Base-by-base conservation (phyloP, 2,113 vertebrate species). In the Variabilichromis moorii region DNA sequence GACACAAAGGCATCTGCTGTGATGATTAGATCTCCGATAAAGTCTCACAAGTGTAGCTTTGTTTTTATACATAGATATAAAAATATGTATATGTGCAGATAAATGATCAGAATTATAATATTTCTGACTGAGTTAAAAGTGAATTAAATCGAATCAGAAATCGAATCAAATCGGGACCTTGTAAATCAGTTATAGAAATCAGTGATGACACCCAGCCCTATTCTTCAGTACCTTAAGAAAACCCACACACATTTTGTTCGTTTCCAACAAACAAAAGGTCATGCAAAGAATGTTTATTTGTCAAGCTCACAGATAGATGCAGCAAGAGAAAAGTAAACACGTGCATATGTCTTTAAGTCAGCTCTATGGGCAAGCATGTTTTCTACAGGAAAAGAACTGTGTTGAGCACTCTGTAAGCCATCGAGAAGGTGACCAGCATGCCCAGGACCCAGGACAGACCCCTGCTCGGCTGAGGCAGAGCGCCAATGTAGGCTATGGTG, bases 391-490 rank as follows among this genome's bases (percentile, higher is more conserved):
- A 3, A 11, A 80, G 17, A 33, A 42, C 57, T 3, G 24, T 0
- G 57, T 57, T 40, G 78, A 99, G 93, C 40, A 98, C 85, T 3
- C 66, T 93, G 93, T 96, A 97, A 0, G 96, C 95, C 98, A 99
- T 99, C 0, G 96, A 98, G 26, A 97, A 14, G 71, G 97, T 99
- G 13, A 57, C 54, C 54, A 57, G 54, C 54, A 57, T 26, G 24
- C 54, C 54, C 7, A 57, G 0, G 1, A 57, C 54, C 54, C 54
- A 57, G 7, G 54, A 57, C 12, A 57, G 12, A 57, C 0, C 54
- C 54, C 54, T 57, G 7, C 54, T 57, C 0, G 54, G 54, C 54
- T 57, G 54, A 14, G 54, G 54, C 54, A 57, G 2, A 26, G 54
- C 54, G 3, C 54, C 54, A 57, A 57, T 57, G 54, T 57, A 57